A percentile compares a stretch with the other conserved stretches of the same genome.
Evolutionary conservation across 2,797 vertebrate species (phyloP).

Genomic region (Xiphorhynchus erythropygius): DNA sequence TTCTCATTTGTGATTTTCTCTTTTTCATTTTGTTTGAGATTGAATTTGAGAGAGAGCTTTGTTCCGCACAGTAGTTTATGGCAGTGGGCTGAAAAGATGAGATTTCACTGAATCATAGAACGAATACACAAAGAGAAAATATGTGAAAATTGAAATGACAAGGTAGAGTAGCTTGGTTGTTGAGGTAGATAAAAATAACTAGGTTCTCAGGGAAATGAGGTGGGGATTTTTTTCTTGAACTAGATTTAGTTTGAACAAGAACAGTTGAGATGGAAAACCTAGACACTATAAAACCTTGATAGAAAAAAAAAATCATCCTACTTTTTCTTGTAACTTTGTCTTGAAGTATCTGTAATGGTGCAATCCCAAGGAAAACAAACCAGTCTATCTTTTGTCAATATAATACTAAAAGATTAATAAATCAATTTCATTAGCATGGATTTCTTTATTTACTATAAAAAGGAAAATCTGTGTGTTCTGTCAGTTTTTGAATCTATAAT

Average conservation of each 20-base stretch:
- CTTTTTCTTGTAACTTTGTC: background rate
- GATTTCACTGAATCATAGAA: slow-evolving; percentile 71
- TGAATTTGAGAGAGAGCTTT: slow-evolving; percentile 71
- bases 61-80: slow-evolving; percentile 67
- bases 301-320: background rate
- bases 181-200: slow-evolving; percentile 71
- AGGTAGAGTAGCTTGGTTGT: slow-evolving; percentile 70
- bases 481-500: background rate
- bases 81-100: slow-evolving; percentile 69
- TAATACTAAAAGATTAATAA: background rate
- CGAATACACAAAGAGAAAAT: slow-evolving; percentile 72
- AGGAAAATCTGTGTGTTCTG: background rate
- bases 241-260: slow-evolving; percentile 52
- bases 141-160: slow-evolving; percentile 77
- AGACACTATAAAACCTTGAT: background rate
- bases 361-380: background rate
- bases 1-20: slow-evolving; percentile 67
- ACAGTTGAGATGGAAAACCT: slow-evolving; percentile 40
- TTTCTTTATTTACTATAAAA: background rate
- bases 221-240: slow-evolving; percentile 20
- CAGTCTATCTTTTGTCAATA: background rate
- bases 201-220: slow-evolving; percentile 63
- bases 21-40: slow-evolving; percentile 76
- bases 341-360: background rate
- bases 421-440: background rate